phyloP scores from a whole-genome alignment of 2,797 vertebrate genomes.

The Cuculus canorus region DNA sequence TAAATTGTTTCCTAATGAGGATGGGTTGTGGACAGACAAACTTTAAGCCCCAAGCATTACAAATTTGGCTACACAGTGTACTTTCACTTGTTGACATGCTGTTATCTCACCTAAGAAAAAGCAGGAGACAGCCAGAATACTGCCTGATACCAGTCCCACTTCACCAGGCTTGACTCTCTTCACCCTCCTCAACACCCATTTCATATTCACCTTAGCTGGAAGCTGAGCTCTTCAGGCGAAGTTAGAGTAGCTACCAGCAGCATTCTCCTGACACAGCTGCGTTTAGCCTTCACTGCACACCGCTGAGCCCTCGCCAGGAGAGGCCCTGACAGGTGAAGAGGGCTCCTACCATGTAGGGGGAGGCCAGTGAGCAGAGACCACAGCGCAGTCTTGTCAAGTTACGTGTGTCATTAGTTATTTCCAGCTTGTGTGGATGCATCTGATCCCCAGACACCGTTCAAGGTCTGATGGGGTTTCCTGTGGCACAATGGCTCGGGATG shows the following conservation, averaged over 20 bases:
- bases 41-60: not conserved
- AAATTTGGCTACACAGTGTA: not conserved
- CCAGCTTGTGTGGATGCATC: not conserved
- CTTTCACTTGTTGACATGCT: not conserved
- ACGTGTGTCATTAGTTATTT: not conserved
- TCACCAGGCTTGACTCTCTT: not conserved
- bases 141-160: fast-evolving
- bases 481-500: not conserved
- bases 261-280: not conserved
- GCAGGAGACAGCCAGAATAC: not conserved
- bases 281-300: fast-evolving
- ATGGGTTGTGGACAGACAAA: not conserved
- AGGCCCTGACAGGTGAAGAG: not conserved
- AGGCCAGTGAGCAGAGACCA: not conserved
- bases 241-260: not conserved
- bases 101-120: not conserved
- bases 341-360: fast-evolving
- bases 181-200: not conserved
- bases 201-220: not conserved
- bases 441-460: not conserved
- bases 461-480: not conserved
- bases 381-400: not conserved
- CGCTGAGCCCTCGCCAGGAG: fast-evolving
- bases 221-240: not conserved
- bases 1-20: not conserved